Conservation (phyloP, 1,140 invertebrate species). For the Pseudachorutes palmiensis region DNA sequence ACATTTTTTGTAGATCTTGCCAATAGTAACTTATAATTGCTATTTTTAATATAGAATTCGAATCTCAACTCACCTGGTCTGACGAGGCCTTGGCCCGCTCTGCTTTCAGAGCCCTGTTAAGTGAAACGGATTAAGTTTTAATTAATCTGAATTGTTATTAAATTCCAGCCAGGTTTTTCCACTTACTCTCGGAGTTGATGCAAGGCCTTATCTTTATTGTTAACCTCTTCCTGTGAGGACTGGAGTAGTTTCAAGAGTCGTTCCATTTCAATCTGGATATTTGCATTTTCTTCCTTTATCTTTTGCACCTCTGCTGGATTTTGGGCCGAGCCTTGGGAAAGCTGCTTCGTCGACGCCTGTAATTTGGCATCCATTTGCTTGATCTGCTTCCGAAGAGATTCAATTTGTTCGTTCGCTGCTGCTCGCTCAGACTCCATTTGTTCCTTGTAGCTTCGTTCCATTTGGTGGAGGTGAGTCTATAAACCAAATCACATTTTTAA, state of each 20-base stretch:
- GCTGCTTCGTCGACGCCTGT: constrained; percentile 3
- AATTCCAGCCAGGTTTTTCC: too few species aligned
- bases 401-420: constrained; percentile 29
- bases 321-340: constrained; percentile 1
- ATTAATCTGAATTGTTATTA: neutral
- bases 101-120: neutral
- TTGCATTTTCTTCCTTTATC: constrained; percentile 38
- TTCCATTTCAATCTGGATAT: constrained; percentile 77
- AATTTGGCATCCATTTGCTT: constrained; percentile 19
- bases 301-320: neutral
- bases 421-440: constrained; percentile 20
- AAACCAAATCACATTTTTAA: neutral
- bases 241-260: constrained; percentile 81
- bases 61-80: constrained; percentile 18
- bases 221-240: constrained; percentile 92
- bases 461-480: constrained; percentile 8
- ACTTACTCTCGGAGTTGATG: constrained; percentile 89
- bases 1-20: too few species aligned
- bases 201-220: constrained; percentile 87
- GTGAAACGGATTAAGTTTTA: constrained; percentile 2
- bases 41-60: constrained; percentile 5
- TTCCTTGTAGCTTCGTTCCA: constrained; percentile 5
- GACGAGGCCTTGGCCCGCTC: constrained; percentile 16
- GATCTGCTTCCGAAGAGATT: constrained; percentile 34
- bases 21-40: too few species aligned